phyloP scores from a whole-genome alignment of 2,113 vertebrate genomes.

The Syngnathus floridae region DNA sequence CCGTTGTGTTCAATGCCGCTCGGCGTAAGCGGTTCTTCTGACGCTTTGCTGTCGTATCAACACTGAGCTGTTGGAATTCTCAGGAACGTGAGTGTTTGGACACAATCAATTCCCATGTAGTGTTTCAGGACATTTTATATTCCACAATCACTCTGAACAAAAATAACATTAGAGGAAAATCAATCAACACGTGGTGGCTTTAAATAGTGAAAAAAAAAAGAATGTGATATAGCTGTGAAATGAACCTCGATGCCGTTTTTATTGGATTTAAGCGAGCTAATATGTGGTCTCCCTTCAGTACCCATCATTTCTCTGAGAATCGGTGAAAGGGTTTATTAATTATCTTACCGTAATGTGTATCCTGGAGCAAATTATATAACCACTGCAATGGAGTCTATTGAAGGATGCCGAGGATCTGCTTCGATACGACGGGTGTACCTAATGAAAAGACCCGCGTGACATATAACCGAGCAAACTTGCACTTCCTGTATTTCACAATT shows the following conservation, averaged over 20 bases:
- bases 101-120: constrained; percentile 18
- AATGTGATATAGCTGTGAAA: constrained; percentile 49
- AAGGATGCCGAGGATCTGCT: not conserved
- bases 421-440: not conserved
- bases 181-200: constrained; percentile 22
- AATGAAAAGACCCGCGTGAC: not conserved
- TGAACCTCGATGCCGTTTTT: constrained; percentile 31
- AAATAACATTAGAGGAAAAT: constrained; percentile 1
- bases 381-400: not conserved
- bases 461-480: not conserved
- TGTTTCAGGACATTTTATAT: constrained; percentile 56
- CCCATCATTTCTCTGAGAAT: not conserved
- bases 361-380: not conserved
- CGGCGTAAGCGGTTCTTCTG: not conserved
- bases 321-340: not conserved
- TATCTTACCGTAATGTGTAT: not conserved
- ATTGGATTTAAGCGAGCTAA: constrained; percentile 30
- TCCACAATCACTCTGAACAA: constrained; percentile 39
- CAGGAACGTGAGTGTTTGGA: constrained; percentile 2
- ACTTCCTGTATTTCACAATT: not conserved
- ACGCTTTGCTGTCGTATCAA: not conserved
- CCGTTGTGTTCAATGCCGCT: not conserved
- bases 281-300: constrained; percentile 14
- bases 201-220: constrained; percentile 7
- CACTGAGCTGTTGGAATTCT: constrained; percentile 2